Evolutionary conservation across 2,797 vertebrate genomes (phyloP).

Genomic region (Poecilia wingei): DNA sequence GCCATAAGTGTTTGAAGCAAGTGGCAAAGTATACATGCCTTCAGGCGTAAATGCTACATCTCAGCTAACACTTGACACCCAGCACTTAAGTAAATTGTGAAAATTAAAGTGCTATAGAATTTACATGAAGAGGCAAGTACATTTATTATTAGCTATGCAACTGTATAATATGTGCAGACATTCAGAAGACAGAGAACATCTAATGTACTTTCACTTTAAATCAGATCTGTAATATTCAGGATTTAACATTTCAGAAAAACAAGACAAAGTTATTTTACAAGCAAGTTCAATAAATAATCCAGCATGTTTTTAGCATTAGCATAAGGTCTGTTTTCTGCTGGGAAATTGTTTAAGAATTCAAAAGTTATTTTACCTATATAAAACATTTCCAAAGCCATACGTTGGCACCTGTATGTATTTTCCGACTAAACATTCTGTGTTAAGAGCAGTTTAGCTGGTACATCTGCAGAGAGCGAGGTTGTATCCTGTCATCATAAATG

Average conservation of each 20-base stretch:
- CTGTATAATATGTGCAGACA: background rate
- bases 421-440: background rate
- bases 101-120: background rate
- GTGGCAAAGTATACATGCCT: background rate
- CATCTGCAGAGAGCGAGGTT: background rate
- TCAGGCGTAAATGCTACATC: background rate
- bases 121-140: background rate
- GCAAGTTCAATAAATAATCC: background rate
- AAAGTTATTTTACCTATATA: background rate
- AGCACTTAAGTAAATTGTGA: background rate
- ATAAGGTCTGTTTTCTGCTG: background rate
- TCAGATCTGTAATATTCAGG: background rate
- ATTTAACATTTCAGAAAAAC: background rate
- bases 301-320: background rate
- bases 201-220: background rate
- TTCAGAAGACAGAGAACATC: background rate
- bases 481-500: constrained; percentile 36
- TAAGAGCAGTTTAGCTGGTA: constrained; percentile 7
- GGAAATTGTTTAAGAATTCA: background rate
- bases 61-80: background rate
- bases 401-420: background rate
- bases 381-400: background rate
- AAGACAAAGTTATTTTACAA: background rate
- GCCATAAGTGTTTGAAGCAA: constrained; percentile 2
- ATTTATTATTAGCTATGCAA: background rate